These are phyloP conservation scores for Lamproptera curius DNA, from an alignment of 2,888 invertebrate species.

Conservation along the genomic window DNA sequence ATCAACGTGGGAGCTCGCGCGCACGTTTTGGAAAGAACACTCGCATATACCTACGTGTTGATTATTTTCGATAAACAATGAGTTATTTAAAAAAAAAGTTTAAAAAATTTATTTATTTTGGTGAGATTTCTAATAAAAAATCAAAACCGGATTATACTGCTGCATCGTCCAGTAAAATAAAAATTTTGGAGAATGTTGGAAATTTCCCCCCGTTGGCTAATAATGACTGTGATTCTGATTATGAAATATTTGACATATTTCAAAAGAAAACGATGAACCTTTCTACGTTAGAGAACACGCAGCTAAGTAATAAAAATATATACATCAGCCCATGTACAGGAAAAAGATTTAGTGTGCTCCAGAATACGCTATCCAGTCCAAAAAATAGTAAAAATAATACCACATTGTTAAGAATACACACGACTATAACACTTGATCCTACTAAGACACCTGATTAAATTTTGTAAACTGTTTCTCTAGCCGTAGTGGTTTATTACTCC, in stretches of 20 bases:
- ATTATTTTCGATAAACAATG: background rate
- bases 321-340: conserved; percentile 16
- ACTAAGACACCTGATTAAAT: background rate
- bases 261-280: conserved; percentile 15
- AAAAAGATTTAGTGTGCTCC: conserved; percentile 18
- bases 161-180: conserved; percentile 19
- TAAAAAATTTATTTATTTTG: background rate
- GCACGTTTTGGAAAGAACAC: background rate
- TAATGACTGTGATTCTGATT: conserved; percentile 21
- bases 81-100: background rate
- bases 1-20: background rate
- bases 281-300: conserved; percentile 14
- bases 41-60: background rate
- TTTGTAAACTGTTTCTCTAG: background rate
- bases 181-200: conserved; percentile 18
- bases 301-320: conserved; percentile 16
- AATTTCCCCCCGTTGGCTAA: conserved; percentile 12
- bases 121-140: background rate
- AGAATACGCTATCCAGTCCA: conserved; percentile 22
- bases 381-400: conserved; percentile 17
- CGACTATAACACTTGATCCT: conserved; percentile 1
- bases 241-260: conserved; percentile 17
- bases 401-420: background rate
- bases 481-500: background rate
- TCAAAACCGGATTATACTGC: conserved; percentile 11